phyloP scores from a whole-genome alignment of 2,797 vertebrate genomes.

The Erethizon dorsatum region DNA sequence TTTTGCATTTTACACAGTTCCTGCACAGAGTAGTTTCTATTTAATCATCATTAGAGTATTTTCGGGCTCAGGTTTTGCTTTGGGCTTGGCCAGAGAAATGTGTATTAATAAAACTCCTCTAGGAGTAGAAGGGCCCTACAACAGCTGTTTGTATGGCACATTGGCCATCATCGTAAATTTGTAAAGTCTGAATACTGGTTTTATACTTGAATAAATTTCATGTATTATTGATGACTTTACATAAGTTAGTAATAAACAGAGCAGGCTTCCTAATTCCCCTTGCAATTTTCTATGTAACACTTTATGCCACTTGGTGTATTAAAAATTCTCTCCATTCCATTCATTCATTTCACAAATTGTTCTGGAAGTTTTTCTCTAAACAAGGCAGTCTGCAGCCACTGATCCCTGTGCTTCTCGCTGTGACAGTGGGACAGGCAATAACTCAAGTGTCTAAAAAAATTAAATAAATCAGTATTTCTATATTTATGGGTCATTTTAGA shows the following conservation, averaged over 20 bases:
- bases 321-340: background rate
- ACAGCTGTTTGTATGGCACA: background rate
- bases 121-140: background rate
- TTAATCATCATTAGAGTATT: slow-evolving; percentile 33
- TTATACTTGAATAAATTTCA: background rate
- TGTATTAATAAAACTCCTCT: background rate
- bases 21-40: background rate
- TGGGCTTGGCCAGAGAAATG: background rate
- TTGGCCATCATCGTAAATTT: background rate
- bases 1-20: background rate
- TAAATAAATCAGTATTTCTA: slow-evolving; percentile 5
- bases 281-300: background rate
- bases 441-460: background rate
- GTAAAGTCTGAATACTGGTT: slow-evolving; percentile 26
- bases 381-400: background rate
- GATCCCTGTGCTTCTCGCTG: background rate
- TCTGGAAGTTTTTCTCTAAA: background rate
- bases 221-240: background rate
- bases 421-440: background rate
- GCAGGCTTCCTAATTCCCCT: background rate
- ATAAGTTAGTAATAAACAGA: slow-evolving; percentile 10
- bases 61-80: slow-evolving; percentile 21
- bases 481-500: background rate
- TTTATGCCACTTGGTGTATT: background rate
- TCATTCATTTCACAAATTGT: background rate